These are phyloP conservation scores for Uloborus plumipes DNA, from an alignment of 2,888 invertebrate genomes.

Conservation along the genomic window DNA sequence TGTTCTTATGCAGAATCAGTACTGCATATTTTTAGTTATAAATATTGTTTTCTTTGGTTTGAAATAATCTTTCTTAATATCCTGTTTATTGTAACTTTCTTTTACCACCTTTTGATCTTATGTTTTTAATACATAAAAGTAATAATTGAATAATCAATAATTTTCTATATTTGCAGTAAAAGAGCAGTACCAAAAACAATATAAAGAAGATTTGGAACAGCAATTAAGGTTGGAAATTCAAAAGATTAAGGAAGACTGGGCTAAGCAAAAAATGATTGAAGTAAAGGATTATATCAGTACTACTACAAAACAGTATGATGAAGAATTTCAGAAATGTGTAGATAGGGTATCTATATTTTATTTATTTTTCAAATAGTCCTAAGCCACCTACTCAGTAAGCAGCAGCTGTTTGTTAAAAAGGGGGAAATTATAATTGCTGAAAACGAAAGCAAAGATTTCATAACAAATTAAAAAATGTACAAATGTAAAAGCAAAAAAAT, in stretches of 20 bases:
- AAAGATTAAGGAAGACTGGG: conserved; percentile 37
- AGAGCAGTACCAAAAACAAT: conserved; percentile 5
- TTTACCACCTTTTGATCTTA: not conserved
- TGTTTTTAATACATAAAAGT: not conserved
- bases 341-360: conserved; percentile 18
- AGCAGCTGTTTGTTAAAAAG: too few relatives aligned
- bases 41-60: too few relatives aligned
- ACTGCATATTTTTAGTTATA: too few relatives aligned
- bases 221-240: conserved; percentile 18
- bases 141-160: not conserved
- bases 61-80: too few relatives aligned
- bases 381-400: too few relatives aligned
- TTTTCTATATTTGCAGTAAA: conserved; percentile 12
- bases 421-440: too few relatives aligned
- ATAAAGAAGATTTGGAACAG: conserved; percentile 14
- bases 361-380: not conserved
- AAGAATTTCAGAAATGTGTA: conserved; percentile 34
- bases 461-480: too few relatives aligned
- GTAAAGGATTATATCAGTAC: conserved; percentile 30
- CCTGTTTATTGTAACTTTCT: too few relatives aligned
- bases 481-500: too few relatives aligned
- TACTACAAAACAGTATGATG: conserved; percentile 25
- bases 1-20: too few relatives aligned
- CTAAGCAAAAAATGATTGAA: conserved; percentile 33
- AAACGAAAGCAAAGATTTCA: too few relatives aligned